Evolutionary conservation across 2,113 vertebrate genomes (phyloP).

Genomic region (Emydura subglobosa): DNA sequence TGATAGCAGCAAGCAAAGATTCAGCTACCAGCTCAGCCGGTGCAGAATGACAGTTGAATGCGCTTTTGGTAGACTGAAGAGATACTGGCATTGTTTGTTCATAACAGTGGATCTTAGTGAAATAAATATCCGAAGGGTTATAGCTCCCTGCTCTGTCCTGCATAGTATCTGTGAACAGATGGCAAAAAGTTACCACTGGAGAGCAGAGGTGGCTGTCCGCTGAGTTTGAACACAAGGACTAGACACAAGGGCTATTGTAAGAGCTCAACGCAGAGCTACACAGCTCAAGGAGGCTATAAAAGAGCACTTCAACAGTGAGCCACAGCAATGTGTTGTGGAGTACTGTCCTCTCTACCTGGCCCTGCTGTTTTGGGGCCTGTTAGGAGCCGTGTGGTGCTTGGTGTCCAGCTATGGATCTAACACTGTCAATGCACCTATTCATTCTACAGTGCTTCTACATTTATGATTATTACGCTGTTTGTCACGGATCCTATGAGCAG

Average conservation of each 20-base stretch:
- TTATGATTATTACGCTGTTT: not conserved
- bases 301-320: not conserved
- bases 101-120: not conserved
- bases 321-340: not conserved
- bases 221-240: not conserved
- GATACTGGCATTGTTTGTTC: not conserved
- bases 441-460: too few relatives aligned
- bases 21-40: not conserved
- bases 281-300: not conserved
- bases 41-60: not conserved
- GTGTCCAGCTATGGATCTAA: not conserved
- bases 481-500: not conserved
- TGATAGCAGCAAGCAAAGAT: not conserved
- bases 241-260: not conserved
- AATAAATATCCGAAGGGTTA: not conserved
- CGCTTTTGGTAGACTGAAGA: not conserved
- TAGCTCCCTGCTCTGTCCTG: not conserved
- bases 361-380: not conserved
- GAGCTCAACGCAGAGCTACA: not conserved
- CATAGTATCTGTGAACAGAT: not conserved
- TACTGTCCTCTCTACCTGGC: not conserved
- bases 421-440: not conserved
- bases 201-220: not conserved
- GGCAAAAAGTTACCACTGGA: not conserved
- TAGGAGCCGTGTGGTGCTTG: not conserved